phyloP scores from a whole-genome alignment of 2,888 invertebrate species.

The Cerceris rybyensis region DNA sequence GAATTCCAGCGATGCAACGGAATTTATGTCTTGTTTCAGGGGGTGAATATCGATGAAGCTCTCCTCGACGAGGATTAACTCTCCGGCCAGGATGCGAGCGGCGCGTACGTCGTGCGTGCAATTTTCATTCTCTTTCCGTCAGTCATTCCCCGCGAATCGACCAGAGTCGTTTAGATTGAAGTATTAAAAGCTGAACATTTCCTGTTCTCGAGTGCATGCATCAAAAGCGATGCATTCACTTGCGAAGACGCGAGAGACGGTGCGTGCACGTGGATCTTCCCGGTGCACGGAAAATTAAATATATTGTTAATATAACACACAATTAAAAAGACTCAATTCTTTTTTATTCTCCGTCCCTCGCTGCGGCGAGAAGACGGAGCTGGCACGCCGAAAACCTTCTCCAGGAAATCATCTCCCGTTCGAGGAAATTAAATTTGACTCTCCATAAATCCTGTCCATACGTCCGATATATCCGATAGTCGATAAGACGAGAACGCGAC shows the following conservation, averaged over 20 bases:
- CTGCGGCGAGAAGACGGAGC: neutral
- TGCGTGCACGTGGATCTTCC: conserved; percentile 37
- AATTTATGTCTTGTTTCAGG: conserved; percentile 81
- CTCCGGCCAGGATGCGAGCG: conserved; percentile 28
- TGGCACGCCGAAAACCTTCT: neutral
- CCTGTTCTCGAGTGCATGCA: conserved; percentile 58
- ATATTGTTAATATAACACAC: conserved; percentile 71
- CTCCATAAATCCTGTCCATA: conserved; percentile 1
- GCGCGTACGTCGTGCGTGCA: conserved; percentile 17
- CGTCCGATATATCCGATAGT: conserved; percentile 27
- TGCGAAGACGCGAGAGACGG: conserved; percentile 25
- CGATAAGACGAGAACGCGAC: conserved; percentile 10
- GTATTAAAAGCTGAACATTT: conserved; percentile 52
- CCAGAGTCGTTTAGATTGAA: conserved; percentile 54
- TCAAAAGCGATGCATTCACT: conserved; percentile 46
- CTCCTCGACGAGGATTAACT: conserved; percentile 85
- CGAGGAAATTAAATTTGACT: neutral
- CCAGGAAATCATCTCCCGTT: neutral
- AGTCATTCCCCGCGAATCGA: conserved; percentile 61
- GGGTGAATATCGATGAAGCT: conserved; percentile 89
- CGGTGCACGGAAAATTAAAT: conserved; percentile 64
- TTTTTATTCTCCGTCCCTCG: conserved; percentile 10
- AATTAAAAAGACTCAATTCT: conserved; percentile 21
- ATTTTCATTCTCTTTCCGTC: conserved; percentile 53
- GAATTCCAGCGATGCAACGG: neutral